Evolutionary conservation across 37 sponge, comb jelly and placozoan genomes (phyloP).

Genomic region (Bolinopsis microptera): DNA sequence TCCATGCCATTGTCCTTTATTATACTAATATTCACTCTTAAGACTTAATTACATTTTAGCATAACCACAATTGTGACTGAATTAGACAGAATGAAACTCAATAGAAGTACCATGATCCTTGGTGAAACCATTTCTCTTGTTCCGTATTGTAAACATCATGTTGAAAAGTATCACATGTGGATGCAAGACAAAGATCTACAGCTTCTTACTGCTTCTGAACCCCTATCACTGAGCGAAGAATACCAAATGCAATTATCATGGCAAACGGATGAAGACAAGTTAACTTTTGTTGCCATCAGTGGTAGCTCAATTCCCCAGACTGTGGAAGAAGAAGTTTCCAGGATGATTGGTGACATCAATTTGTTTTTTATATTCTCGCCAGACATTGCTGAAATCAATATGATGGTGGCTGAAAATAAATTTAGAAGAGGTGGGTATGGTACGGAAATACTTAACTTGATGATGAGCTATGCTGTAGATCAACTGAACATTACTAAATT

Average conservation of each 20-base stretch:
- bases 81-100: conserved; percentile 66
- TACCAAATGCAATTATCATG: conserved; percentile 86
- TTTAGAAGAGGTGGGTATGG: not conserved
- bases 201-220: conserved; percentile 83
- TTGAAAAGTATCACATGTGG: conserved; percentile 85
- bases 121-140: conserved; percentile 81
- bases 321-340: not conserved
- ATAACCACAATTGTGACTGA: too few species aligned
- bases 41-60: too few species aligned
- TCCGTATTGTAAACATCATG: conserved; percentile 79
- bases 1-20: too few species aligned
- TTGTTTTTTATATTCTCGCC: conserved; percentile 39
- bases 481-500: not conserved
- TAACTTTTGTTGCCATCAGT: conserved; percentile 14
- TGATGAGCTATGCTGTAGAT: conserved; percentile 4
- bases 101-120: not conserved
- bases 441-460: not conserved
- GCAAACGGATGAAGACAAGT: conserved; percentile 76
- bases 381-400: conserved; percentile 44
- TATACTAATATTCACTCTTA: too few species aligned
- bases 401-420: conserved; percentile 43
- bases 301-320: not conserved
- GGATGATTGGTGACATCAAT: conserved; percentile 58
- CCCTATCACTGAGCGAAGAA: conserved; percentile 81
- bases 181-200: conserved; percentile 78